These are phyloP conservation scores for Anorthoa munda DNA, from an alignment of 2,888 invertebrate species.

Conservation along the genomic window DNA sequence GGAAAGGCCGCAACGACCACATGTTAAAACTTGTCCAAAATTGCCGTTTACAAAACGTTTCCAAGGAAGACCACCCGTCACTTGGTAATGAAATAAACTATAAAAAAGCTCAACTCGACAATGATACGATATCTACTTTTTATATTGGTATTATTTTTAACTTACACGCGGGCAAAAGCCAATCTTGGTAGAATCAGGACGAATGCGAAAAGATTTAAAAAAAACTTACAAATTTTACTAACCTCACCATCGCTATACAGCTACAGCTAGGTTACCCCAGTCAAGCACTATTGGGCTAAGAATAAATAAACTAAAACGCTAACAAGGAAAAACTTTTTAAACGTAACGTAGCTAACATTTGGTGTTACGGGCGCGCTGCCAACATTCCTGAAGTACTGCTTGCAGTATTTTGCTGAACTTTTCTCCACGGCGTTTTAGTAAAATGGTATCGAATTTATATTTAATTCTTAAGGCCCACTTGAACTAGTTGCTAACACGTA, in stretches of 20 bases:
- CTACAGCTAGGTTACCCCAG: neutral
- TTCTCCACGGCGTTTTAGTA: conserved; percentile 1
- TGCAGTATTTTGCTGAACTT: conserved; percentile 35
- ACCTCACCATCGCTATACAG: no score
- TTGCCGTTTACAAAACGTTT: no score
- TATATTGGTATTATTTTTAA: no score
- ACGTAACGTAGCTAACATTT: conserved; percentile 44
- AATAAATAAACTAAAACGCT: conserved; percentile 36
- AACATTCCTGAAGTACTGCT: conserved; percentile 36
- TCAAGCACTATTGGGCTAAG: conserved; percentile 16
- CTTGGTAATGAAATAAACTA: no score
- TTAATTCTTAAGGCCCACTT: neutral
- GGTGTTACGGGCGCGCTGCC: conserved; percentile 48
- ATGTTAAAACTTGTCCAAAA: no score
- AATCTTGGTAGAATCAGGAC: no score
- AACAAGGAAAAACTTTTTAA: conserved; percentile 59
- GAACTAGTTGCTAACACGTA: no score
- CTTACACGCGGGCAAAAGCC: no score
- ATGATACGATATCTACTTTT: no score
- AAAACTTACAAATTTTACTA: neutral
- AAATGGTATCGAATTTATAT: conserved; percentile 3
- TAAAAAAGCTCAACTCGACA: no score
- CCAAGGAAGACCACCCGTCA: no score
- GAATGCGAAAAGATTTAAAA: neutral
- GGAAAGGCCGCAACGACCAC: no score